These are phyloP conservation scores for Allophyes oxyacanthae DNA, from an alignment of 2,888 invertebrate species.

Conservation along the genomic window DNA sequence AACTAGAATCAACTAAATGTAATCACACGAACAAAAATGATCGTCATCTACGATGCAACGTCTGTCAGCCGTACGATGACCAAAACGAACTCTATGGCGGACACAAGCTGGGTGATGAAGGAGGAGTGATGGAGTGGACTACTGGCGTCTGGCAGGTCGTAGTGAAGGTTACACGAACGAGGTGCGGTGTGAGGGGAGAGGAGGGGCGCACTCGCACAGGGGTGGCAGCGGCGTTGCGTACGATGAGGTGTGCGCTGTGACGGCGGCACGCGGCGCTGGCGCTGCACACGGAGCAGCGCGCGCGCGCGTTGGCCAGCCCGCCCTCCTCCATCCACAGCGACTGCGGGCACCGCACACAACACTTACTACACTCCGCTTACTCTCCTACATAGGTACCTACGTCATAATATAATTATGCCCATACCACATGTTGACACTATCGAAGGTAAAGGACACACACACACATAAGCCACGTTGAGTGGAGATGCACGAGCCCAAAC, in stretches of 20 bases:
- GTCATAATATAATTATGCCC: not conserved
- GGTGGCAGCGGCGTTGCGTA: slow-evolving; percentile 67
- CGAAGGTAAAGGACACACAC: too few species aligned
- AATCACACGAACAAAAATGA: slow-evolving; percentile 28
- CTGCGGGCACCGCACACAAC: slow-evolving; percentile 72
- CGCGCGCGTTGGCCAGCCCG: slow-evolving; percentile 65
- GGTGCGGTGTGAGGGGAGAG: slow-evolving; percentile 34
- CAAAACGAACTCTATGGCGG: slow-evolving; percentile 8
- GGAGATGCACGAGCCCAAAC: not conserved
- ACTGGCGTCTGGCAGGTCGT: slow-evolving; percentile 9
- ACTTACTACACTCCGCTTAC: not conserved
- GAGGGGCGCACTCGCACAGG: slow-evolving; percentile 63
- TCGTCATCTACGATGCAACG: slow-evolving; percentile 16
- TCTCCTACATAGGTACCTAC: too few species aligned
- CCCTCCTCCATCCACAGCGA: slow-evolving; percentile 90
- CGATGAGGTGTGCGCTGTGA: slow-evolving; percentile 80
- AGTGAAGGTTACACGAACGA: too few species aligned
- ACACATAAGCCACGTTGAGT: too few species aligned
- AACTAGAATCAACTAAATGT: slow-evolving; percentile 23
- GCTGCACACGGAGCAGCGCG: slow-evolving; percentile 77
- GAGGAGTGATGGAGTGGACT: not conserved
- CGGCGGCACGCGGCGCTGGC: slow-evolving; percentile 75
- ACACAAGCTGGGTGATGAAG: slow-evolving; percentile 11
- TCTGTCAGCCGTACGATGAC: slow-evolving; percentile 10
- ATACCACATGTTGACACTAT: too few species aligned